Conservation (phyloP, 2,888 invertebrate genomes). For the Willowsia nigromaculata region DNA sequence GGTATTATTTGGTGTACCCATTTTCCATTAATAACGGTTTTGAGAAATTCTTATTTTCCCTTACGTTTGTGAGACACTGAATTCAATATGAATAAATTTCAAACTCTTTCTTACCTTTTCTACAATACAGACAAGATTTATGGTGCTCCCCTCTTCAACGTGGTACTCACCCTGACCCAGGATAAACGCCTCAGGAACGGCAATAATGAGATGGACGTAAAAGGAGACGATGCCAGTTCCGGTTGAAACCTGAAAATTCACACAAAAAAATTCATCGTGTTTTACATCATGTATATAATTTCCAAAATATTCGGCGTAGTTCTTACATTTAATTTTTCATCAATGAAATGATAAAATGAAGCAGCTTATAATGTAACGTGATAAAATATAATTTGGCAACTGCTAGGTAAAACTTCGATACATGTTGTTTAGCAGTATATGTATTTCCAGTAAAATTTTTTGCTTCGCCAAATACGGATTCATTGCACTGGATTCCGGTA, state of each 20-base stretch:
- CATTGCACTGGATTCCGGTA: background rate
- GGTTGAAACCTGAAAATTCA: constrained; percentile 86
- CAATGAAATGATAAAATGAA: too few relatives aligned
- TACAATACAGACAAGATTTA: constrained; percentile 93
- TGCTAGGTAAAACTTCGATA: background rate
- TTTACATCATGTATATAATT: background rate
- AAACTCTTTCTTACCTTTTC: constrained; percentile 86
- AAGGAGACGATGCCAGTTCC: constrained; percentile 91
- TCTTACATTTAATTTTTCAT: background rate
- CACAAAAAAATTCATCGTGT: background rate
- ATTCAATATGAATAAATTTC: background rate
- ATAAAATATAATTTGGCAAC: too few relatives aligned
- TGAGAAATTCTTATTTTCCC: background rate
- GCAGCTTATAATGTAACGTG: too few relatives aligned
- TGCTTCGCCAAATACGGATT: background rate
- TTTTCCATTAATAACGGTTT: too few relatives aligned
- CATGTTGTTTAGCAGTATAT: background rate
- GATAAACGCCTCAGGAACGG: constrained; percentile 93
- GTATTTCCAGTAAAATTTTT: background rate
- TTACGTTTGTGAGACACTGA: background rate
- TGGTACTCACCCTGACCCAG: constrained; percentile 92
- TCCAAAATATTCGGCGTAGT: background rate
- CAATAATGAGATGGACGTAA: constrained; percentile 92
- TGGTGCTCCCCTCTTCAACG: constrained; percentile 93
- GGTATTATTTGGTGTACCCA: too few relatives aligned